Percentiles rank a stretch among this genome's conserved stretches.
These are phyloP conservation scores for Pachliopta kotzebuea DNA, from an alignment of 2,888 invertebrate genomes.

Conservation along the genomic window DNA sequence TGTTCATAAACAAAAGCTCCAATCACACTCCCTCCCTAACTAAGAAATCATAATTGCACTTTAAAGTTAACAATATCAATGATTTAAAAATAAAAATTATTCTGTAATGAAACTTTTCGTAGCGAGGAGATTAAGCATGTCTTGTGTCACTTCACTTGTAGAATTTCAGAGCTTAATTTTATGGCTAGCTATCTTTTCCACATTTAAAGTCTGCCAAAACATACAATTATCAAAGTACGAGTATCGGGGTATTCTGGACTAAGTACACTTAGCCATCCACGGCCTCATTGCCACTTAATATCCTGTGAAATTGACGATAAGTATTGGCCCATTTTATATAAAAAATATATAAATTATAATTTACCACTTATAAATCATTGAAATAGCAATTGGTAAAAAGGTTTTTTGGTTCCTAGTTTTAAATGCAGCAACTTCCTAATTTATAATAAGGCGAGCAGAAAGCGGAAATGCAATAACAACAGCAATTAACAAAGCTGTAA, in stretches of 20 bases:
- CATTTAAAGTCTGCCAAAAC: no score
- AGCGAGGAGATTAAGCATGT: no score
- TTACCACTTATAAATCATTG: no score
- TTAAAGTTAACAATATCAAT: background rate
- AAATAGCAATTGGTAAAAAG: background rate
- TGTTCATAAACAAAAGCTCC: slow-evolving; percentile 63
- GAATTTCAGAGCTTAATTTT: no score
- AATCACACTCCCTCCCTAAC: background rate
- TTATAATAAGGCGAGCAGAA: slow-evolving; percentile 19
- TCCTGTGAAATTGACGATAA: no score
- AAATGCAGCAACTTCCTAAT: slow-evolving; percentile 10
- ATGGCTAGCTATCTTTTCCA: no score
- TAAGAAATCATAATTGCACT: background rate
- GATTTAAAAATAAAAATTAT: background rate
- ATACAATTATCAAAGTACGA: no score
- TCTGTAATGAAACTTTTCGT: background rate
- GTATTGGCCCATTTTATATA: background rate
- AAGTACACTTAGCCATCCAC: no score
- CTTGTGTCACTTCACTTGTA: no score
- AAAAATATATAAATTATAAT: background rate
- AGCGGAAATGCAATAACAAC: slow-evolving; percentile 28
- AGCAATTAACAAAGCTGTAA: slow-evolving; percentile 30
- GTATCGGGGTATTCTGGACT: no score
- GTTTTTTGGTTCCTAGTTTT: background rate
- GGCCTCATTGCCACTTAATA: no score